These are phyloP conservation scores for Neodontobutis hainanensis DNA, from an alignment of 2,113 vertebrate species.

Conservation along the genomic window DNA sequence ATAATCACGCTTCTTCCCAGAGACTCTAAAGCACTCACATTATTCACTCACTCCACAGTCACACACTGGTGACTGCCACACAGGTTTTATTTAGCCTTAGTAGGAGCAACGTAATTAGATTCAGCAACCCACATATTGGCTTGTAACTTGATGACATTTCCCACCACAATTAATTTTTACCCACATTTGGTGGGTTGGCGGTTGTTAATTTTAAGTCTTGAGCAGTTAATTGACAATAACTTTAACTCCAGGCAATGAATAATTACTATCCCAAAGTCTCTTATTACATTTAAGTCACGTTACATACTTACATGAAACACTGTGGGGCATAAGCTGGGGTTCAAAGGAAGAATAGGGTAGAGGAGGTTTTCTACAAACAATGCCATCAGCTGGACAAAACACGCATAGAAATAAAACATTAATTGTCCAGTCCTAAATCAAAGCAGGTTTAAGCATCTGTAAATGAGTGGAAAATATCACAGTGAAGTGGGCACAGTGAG, in stretches of 20 bases:
- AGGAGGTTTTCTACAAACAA: not conserved
- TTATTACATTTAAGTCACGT: conserved; percentile 48
- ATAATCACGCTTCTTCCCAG: no score
- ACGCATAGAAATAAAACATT: no score
- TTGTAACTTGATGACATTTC: conserved; percentile 41
- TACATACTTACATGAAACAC: conserved; percentile 46
- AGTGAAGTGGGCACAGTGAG: no score
- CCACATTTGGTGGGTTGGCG: conserved; percentile 41
- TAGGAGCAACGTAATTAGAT: conserved; percentile 12
- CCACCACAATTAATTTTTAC: conserved; percentile 58
- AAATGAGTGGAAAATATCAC: no score
- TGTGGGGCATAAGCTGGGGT: conserved; percentile 1
- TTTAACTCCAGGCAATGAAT: conserved; percentile 65
- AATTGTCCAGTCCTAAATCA: no score
- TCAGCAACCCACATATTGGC: conserved; percentile 13
- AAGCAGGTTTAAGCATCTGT: no score
- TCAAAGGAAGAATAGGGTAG: not conserved
- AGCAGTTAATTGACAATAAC: conserved; percentile 65
- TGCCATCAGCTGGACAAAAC: no score
- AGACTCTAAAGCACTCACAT: no score
- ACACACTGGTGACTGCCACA: not conserved
- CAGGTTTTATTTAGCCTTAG: conserved; percentile 2
- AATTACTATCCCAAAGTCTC: conserved; percentile 62
- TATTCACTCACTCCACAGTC: no score
- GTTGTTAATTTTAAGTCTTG: conserved; percentile 59